Percentiles rank a stretch among this genome's conserved stretches.
Conservation (phyloP, 2,888 invertebrate species). For the Oscheius sp. region DNA sequence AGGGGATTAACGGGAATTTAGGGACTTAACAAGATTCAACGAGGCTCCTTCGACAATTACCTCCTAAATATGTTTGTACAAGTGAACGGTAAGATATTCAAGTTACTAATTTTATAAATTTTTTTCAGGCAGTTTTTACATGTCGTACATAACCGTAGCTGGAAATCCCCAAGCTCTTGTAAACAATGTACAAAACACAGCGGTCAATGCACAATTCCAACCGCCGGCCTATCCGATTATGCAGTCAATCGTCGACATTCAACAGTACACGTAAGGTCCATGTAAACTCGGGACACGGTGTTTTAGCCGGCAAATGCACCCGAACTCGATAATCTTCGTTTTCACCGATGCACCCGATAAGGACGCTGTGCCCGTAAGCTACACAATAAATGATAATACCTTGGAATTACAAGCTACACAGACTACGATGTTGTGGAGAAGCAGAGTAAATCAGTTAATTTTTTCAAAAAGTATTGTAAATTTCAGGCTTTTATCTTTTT, state of each 20-base stretch:
- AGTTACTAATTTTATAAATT: too few relatives aligned
- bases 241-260: slow-evolving; percentile 2
- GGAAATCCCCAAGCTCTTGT: background rate
- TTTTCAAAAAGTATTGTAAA: too few relatives aligned
- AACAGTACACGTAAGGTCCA: slow-evolving; percentile 22
- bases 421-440: slow-evolving; percentile 47
- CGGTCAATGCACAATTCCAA: background rate
- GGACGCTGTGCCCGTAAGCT: slow-evolving; percentile 37
- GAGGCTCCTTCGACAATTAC: background rate
- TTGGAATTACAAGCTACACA: slow-evolving; percentile 38
- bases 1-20: background rate
- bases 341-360: slow-evolving; percentile 40
- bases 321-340: slow-evolving; percentile 37
- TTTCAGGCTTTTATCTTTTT: slow-evolving; percentile 21
- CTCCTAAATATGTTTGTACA: slow-evolving; percentile 6
- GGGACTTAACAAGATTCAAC: too few relatives aligned
- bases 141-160: background rate
- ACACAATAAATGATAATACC: slow-evolving; percentile 40
- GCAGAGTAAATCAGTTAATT: slow-evolving; percentile 38
- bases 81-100: background rate
- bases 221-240: slow-evolving; percentile 1
- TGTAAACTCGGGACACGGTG: background rate
- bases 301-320: slow-evolving; percentile 36
- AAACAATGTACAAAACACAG: background rate
- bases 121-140: background rate